Conservation (phyloP, 2,888 invertebrate species). For the Acleris sparsana region DNA sequence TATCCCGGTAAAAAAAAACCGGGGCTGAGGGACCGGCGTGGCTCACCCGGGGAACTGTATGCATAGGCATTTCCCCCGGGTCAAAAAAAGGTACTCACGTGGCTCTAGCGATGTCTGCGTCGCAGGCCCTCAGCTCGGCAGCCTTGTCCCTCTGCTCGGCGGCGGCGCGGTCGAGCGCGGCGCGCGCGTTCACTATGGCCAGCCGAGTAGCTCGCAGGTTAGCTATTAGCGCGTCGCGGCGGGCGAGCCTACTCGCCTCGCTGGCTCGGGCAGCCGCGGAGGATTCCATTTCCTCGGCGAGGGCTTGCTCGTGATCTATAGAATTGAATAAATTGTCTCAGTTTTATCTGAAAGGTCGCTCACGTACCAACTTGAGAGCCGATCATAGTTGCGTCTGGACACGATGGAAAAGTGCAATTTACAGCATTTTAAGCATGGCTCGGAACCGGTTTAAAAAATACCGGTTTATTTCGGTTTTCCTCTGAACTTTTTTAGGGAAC, state of each 20-base stretch:
- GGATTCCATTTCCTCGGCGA: slow-evolving; percentile 52
- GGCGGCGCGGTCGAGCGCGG: slow-evolving; percentile 22
- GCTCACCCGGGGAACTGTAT: too few relatives aligned
- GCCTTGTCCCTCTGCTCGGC: slow-evolving; percentile 4
- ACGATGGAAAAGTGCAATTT: too few relatives aligned
- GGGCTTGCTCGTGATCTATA: slow-evolving; percentile 45
- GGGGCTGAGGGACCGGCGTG: too few relatives aligned
- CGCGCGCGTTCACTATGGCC: slow-evolving; percentile 20
- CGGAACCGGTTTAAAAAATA: too few relatives aligned
- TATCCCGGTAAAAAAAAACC: too few relatives aligned
- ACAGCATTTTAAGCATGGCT: too few relatives aligned
- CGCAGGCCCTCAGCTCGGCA: slow-evolving; percentile 35
- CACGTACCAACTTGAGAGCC: not conserved
- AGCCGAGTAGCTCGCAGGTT: slow-evolving; percentile 43
- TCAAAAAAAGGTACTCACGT: slow-evolving; percentile 44
- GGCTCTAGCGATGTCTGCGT: slow-evolving; percentile 52
- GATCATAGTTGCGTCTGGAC: not conserved
- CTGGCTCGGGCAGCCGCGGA: slow-evolving; percentile 58
- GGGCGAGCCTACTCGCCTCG: slow-evolving; percentile 49
- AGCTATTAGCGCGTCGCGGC: slow-evolving; percentile 47
- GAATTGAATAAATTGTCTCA: not conserved
- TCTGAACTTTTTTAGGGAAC: too few relatives aligned
- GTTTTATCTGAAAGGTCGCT: not conserved
- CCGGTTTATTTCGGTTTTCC: too few relatives aligned
- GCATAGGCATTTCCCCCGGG: too few relatives aligned